Evolutionary conservation across 2,888 invertebrate species (phyloP), one percentile per base, ranked within the genome.

Genomic region (Megalurothrips usitatus): DNA sequence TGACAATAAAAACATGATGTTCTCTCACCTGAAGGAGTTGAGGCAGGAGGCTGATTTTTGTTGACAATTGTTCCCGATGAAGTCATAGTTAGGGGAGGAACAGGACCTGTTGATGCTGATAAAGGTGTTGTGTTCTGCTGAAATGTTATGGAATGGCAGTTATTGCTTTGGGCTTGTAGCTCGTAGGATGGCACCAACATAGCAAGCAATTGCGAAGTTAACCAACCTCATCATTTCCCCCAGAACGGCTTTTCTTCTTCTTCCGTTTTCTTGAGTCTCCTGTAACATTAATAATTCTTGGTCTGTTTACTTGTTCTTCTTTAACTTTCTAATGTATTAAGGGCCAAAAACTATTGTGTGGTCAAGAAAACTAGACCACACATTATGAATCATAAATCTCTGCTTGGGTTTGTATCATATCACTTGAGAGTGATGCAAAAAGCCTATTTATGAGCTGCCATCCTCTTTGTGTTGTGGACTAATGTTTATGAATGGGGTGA

Each of bases 31-130:
- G 23, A 23, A 0, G 68, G 10, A 11, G 68, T 75, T 26, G 85
- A 84, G 81, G 84, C 83, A 81, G 85, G 85, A 82, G 85, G 82
- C 84, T 85, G 83, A 84, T 84, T 82, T 85, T 84, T 84, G 81
- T 87, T 84, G 86, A 86, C 84, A 81, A 83, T 82, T 80, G 83
- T 84, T 43, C 84, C 83, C 63, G 83, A 82, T 19, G 84, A 83
- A 49, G 83, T 83, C 84, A 85, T 84, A 52, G 84, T 83, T 80
- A 85, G 82, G 78, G 83, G 83, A 17, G 84, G 83, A 10, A 84
- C 83, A 75, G 68, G 68, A 75, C 68, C 68, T 23, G 68, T 23
- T 26, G 68, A 26, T 23, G 68, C 23, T 1, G 68, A 12, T 23
- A 26, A 12, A 58, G 58, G 58, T 58, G 58, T n/a, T 6, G 58